A percentile compares a stretch with the other conserved stretches of the same genome.
phyloP scores from a whole-genome alignment of 2,113 vertebrate genomes.

The Limanda limanda region DNA sequence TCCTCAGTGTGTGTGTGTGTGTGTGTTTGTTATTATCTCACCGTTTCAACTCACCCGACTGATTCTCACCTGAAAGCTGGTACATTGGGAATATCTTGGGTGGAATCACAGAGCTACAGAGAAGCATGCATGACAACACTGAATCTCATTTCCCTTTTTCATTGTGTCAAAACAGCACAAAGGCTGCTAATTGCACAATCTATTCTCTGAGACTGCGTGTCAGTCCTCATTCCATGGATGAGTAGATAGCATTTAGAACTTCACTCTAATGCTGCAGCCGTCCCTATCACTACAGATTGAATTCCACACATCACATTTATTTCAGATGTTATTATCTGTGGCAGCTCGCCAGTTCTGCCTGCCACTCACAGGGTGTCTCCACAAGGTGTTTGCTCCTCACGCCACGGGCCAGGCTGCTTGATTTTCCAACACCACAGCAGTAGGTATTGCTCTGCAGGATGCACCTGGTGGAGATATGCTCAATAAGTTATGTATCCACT shows the following conservation, averaged over 20 bases:
- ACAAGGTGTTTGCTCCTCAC: slow-evolving; percentile 73
- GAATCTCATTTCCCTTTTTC: slow-evolving; percentile 75
- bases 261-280: slow-evolving; percentile 79
- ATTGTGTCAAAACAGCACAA: slow-evolving; percentile 80
- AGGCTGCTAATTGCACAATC: slow-evolving; percentile 84
- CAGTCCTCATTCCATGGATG: slow-evolving; percentile 85
- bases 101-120: slow-evolving; percentile 53
- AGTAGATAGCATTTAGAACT: slow-evolving; percentile 84
- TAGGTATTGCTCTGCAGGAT: slow-evolving; percentile 41
- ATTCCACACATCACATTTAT: slow-evolving; percentile 85
- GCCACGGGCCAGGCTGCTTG: slow-evolving; percentile 49
- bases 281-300: slow-evolving; percentile 80
- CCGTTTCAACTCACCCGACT: slow-evolving; percentile 30
- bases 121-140: slow-evolving; percentile 63
- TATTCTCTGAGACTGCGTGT: slow-evolving; percentile 82
- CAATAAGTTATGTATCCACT: slow-evolving; percentile 38
- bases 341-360: slow-evolving; percentile 82
- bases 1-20: background rate
- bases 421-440: slow-evolving; percentile 60
- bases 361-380: slow-evolving; percentile 76
- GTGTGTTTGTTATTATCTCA: slow-evolving; percentile 21
- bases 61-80: slow-evolving; percentile 58
- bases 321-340: slow-evolving; percentile 85
- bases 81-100: slow-evolving; percentile 53
- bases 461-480: slow-evolving; percentile 35